These are phyloP conservation scores for Dicyrtoma fusca DNA, from an alignment of 2,888 invertebrate species.

Conservation along the genomic window DNA sequence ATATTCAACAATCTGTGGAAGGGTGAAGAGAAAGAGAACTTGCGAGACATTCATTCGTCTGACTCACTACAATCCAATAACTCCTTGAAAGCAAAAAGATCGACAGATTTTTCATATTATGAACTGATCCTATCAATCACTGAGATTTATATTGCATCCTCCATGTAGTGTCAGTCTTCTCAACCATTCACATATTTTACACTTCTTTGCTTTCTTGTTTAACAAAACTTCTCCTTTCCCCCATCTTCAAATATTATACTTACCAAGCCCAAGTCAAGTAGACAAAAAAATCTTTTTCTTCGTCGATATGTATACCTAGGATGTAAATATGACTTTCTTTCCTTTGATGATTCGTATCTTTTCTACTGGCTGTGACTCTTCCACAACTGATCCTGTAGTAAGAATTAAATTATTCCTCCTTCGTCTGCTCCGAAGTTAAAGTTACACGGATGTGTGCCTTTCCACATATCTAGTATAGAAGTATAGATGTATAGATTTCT, in stretches of 20 bases:
- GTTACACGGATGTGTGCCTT: not conserved
- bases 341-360: too few species aligned
- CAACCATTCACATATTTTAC: constrained; percentile 22
- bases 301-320: too few species aligned
- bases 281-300: too few species aligned
- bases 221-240: not conserved
- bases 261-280: too few species aligned
- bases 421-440: not conserved
- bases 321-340: too few species aligned
- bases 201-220: constrained; percentile 9
- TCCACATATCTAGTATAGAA: not conserved
- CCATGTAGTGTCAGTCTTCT: constrained; percentile 7
- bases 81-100: constrained; percentile 28
- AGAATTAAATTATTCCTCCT: constrained; percentile 24
- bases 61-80: constrained; percentile 37
- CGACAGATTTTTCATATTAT: constrained; percentile 38
- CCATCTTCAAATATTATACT: too few species aligned
- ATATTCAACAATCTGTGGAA: constrained; percentile 31
- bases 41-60: constrained; percentile 20
- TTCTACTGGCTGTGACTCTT: not conserved
- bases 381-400: constrained; percentile 12
- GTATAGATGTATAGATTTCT: not conserved
- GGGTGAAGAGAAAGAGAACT: constrained; percentile 6
- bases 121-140: constrained; percentile 43
- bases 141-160: constrained; percentile 28